Base-by-base conservation (phyloP, 2,888 invertebrate species). In the Acanthosepion pharaonis region DNA sequence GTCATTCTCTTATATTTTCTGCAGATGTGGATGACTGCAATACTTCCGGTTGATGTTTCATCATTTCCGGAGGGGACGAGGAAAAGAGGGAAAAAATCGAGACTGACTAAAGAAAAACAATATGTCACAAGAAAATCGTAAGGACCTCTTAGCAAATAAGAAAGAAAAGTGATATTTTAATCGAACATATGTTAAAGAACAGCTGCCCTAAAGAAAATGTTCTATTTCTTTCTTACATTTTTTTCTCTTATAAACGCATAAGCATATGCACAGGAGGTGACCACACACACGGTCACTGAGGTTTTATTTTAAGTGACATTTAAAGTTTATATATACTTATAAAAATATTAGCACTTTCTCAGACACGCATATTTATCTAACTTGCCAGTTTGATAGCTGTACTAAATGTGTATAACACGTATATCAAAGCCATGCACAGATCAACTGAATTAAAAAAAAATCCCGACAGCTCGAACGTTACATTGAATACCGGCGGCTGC, bases 11-110 rank as follows among this genome's bases (percentile, higher is more conserved):
- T 78, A 78, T n/a, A 78, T 78, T 78, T 33, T n/a, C 78, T 78
- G 78, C 78, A 78, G 78, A 78, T 78, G 78, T 78, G 78, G 78
- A 78, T 78, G 78, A 78, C 33, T 78, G 78, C 78, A 78, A 78
- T 78, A 78, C 78, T 78, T 78, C 78, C 78, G 78, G 78, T n/a
- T 78, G 78, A 78, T 78, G 78, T 78, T 78, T 78, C 15, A 78
- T 78, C 78, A 78, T 78, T 78, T 78, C 78, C 78, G 78, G 78
- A 78, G n/a, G 18, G n/a, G 33, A 78, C 15, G n/a, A 78, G 78
- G 33, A 18, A 33, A 33, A 5, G 5, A 18, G 78, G 78, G 11
- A 33, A 18, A 18, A 15, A 18, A 18, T 33, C 33, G 78, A 33
- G 78, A n/a, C 18, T 78, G n/a, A n/a, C n/a, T 23, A 78, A 78